Evolutionary conservation across 2,797 vertebrate species (phyloP), one percentile per base, ranked within the genome.

Genomic region (Sebastolobus alascanus): DNA sequence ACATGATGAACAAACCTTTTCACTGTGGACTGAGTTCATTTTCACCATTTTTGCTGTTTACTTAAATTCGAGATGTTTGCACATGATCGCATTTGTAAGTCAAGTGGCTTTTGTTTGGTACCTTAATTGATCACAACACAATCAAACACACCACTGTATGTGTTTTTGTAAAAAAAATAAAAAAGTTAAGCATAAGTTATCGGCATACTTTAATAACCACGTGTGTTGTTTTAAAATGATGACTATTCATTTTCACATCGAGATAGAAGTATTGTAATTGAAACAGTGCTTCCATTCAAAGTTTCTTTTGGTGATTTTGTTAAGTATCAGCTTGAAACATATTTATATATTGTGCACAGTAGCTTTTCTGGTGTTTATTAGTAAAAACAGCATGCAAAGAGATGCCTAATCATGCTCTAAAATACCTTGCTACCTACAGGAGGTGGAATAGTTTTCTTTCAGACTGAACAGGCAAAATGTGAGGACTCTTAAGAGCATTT

Each of bases 361-460:
- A 70, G 50, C 58, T 73, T 67, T 61, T 73, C 70, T 86, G 56
- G 76, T 86, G 75, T 85, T 87, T 67, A 55, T 77, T 74, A 82
- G 67, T 76, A 61, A 79, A 74, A 88, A 77, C 63, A 65, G 61
- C 91, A 93, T 93, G 90, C 92, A 86, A 70, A 89, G 73, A 83
- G 59, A 80, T 71, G 73, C 58, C 58, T 79, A 67, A 83, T 90
- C 94, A 94, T 94, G 94, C 94, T 90, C 75, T 74, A 85, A 85
- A 85, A 78, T 58, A 86, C 75, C 54, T 69, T 68, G 78, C 75
- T 80, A 59, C 60, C 84, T 81, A 73, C 38, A 67, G 33, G 33
- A 46, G 35, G 35, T 77, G 74, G 33, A 77, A 65, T 64, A 78
- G 29, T 43, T 77, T 69, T 69, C 14, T 68, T 58, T 83, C 33